A percentile compares a stretch with the other conserved stretches of the same genome.
These are phyloP conservation scores for Nylanderia fulva DNA, from an alignment of 1,140 invertebrate genomes.

Conservation along the genomic window DNA sequence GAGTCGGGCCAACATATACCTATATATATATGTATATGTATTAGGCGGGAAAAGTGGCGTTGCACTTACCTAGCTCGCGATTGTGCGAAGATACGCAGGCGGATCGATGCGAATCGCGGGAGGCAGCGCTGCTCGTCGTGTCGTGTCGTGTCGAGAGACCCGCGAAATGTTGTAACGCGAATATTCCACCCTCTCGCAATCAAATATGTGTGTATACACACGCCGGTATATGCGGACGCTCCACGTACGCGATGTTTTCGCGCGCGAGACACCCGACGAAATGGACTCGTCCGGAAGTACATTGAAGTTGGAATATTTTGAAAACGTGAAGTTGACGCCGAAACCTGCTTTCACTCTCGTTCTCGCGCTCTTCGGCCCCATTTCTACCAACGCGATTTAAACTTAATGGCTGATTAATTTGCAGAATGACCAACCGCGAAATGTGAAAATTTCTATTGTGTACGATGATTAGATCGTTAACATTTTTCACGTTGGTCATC, in stretches of 20 bases:
- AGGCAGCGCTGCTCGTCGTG: not conserved
- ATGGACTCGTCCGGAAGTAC: not conserved
- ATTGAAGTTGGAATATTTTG: not conserved
- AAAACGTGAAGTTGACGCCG: not conserved
- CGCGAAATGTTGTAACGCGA: slow-evolving; percentile 36
- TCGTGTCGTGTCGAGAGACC: too few species aligned
- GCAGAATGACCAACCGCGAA: too few species aligned
- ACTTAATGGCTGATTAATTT: too few species aligned
- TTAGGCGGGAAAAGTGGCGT: not conserved
- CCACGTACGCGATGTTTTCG: not conserved
- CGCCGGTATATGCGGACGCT: not conserved
- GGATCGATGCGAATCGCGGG: slow-evolving; percentile 36
- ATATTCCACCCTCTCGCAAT: slow-evolving; percentile 52
- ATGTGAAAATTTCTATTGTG: too few species aligned
- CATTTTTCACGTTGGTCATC: too few species aligned
- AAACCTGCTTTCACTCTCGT: not conserved
- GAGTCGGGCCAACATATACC: too few species aligned
- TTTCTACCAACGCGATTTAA: not conserved
- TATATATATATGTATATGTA: too few species aligned
- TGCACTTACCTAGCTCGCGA: not conserved
- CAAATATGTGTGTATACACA: too few species aligned
- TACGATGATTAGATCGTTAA: too few species aligned
- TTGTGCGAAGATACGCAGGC: slow-evolving; percentile 30
- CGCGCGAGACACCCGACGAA: not conserved
- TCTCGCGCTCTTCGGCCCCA: not conserved